Base-by-base conservation (phyloP, 2,797 vertebrate species). In the Mionectes olivaceus region DNA sequence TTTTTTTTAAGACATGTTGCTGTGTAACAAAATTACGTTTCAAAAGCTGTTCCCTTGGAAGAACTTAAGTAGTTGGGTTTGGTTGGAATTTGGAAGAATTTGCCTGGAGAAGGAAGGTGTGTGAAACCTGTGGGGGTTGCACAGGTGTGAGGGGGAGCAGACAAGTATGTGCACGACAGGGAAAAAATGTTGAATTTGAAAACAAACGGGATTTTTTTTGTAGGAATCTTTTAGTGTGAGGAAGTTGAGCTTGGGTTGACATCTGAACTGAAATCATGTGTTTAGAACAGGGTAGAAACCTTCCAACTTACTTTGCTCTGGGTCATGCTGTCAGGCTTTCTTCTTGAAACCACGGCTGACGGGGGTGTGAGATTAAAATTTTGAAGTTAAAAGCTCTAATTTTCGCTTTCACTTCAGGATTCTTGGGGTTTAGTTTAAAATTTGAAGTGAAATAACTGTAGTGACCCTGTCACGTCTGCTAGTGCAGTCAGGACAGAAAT, bases 401-500 rank as follows among this genome's bases (percentile, higher is more conserved):
- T 83, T 71, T 56, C 23, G 8, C 28, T 52, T 75, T 49, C 10
- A 4, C 13, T 33, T 73, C 27, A 32, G 46, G 30, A 24, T 67
- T 49, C 53, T 43, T 37, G 44, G 70, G 70, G 41, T 24, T 43
- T 14, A 11, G 12, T 77, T 57, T 53, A 12, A 56, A 27, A 28
- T 35, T 1, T 27, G 49, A 12, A 30, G n/a, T 27, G 52, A n/a
- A 46, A 50, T 37, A 19, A 37, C 23, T 14, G 13, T 0, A 16
- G 47, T 46, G 69, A 9, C 53, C 5, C 4, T 17, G 44, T 4
- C 8, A 4, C 3, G 4, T 27, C 50, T 73, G 64, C 17, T 22
- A 1, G 8, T 6, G 59, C 53, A 23, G 0, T 1, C 3, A 19
- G 6, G 86, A 41, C 47, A 59, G 10, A 41, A 57, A 10, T 0